phyloP scores from a whole-genome alignment of 2,113 vertebrate species.

The Progne subis region DNA sequence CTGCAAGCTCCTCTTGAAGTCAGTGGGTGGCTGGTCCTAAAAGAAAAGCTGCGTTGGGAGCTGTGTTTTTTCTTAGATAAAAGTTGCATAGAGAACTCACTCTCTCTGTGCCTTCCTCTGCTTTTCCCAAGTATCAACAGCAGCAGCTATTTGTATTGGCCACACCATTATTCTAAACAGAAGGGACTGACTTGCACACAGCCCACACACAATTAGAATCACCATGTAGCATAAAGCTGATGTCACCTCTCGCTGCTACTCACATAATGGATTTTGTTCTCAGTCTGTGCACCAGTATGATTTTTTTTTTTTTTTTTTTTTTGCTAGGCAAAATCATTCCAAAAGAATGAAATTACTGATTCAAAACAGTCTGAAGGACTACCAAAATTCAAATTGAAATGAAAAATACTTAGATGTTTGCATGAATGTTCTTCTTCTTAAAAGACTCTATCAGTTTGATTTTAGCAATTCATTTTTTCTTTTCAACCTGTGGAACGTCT shows the following conservation, averaged over 20 bases:
- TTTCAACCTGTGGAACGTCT: background rate
- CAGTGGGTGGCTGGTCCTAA: conserved; percentile 10
- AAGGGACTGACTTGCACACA: background rate
- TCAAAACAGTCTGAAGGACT: background rate
- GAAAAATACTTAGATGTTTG: background rate
- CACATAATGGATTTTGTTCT: background rate
- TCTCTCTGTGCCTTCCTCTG: background rate
- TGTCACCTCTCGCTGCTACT: background rate
- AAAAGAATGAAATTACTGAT: background rate
- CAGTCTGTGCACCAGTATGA: background rate
- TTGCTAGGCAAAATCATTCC: background rate
- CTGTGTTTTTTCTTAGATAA: conserved; percentile 15
- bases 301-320: background rate
- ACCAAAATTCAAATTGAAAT: background rate
- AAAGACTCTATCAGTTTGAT: background rate
- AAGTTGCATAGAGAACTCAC: background rate
- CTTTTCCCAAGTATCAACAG: background rate
- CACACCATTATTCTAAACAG: conserved; percentile 13
- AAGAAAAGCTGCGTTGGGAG: background rate
- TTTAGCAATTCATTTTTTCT: conserved; percentile 10
- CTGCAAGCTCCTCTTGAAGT: background rate
- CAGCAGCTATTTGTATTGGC: conserved; percentile 27
- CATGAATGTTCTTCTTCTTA: background rate
- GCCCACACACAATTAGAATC: conserved; percentile 20
- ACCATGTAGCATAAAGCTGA: conserved; percentile 9